These are phyloP conservation scores for Idaea biselata DNA, from an alignment of 2,888 invertebrate species.

Conservation along the genomic window DNA sequence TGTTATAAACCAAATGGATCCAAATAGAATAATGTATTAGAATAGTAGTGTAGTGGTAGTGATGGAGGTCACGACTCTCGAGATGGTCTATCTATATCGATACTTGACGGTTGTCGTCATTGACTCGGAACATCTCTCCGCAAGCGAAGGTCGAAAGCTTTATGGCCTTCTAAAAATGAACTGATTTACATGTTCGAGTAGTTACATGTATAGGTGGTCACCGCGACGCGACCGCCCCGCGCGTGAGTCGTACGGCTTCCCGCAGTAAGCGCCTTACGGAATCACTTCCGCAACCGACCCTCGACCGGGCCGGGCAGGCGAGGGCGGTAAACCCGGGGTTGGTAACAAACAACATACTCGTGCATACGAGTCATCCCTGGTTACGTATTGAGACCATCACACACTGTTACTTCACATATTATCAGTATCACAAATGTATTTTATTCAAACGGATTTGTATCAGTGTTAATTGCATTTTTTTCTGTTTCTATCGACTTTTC, in stretches of 20 bases:
- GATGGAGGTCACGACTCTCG: neutral
- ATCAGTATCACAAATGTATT: too few species aligned
- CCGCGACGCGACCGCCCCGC: neutral
- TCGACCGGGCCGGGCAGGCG: neutral
- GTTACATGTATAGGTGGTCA: neutral
- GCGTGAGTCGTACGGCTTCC: neutral
- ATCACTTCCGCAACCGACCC: constrained; percentile 12
- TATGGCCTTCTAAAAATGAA: constrained; percentile 1
- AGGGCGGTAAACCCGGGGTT: too few species aligned
- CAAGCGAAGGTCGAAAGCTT: neutral
- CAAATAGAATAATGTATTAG: neutral
- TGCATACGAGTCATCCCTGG: too few species aligned
- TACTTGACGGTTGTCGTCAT: neutral
- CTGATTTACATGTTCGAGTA: neutral
- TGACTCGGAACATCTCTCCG: neutral
- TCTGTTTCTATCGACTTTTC: too few species aligned
- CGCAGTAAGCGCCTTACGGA: constrained; percentile 4
- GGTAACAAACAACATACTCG: too few species aligned
- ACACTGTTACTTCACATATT: too few species aligned
- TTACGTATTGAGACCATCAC: too few species aligned
- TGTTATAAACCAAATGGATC: neutral
- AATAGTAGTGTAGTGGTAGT: neutral
- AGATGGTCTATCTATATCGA: neutral
- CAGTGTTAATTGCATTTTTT: constrained; percentile 11
- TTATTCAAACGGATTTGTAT: too few species aligned